Evolutionary conservation across 2,888 invertebrate genomes (phyloP), one percentile per base, ranked within the genome.

Genomic region (Hanleya hanleyi): DNA sequence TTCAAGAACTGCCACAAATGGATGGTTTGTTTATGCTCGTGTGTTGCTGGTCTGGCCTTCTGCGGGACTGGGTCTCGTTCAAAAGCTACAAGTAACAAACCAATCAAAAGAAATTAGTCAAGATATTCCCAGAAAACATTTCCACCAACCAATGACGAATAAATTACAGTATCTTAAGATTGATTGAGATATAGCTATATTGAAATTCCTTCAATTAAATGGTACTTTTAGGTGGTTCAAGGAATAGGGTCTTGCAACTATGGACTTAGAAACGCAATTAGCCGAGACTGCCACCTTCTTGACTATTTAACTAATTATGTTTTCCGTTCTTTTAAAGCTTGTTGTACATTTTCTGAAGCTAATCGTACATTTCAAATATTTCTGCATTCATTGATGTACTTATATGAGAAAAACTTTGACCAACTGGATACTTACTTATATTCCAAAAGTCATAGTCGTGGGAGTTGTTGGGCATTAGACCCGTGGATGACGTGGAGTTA

Each of bases 1-100:
- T 98, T 98, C 69, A 99, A 93, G 91, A 99, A 99, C 92, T 99
- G 98, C 99, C 99, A 99, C 64, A 99, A 93, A 91, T 99, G 99
- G 83, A 99, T 99, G 91, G 84, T 86, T 72, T 86, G 87, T 49
- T 85, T 82, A 64, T 84, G 84, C 47, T 81, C 78, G 5, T 32
- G 33, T 26, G 37, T 57, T n/a, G 26, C 29, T 18, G 57, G 29
- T 15, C 57, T 22, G 57, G 57, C 12, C 32, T 57, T 57, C 29
- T 41, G n/a, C 15, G 57, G 0, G 32, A 22, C 15, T 35, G 37
- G 12, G n/a, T 22, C 22, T 1, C 12, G 12, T 37, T 57, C 33
- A 22, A n/a, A 37, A 26, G 18, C 26, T 38, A 41, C 29, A 57
- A 12, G 38, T 1, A 37, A 47, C 5, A 15, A n/a, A 32, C 5